A percentile compares a stretch with the other conserved stretches of the same genome.
Conservation (phyloP, 2,888 invertebrate species). For the Lasioglossum leucozonium region DNA sequence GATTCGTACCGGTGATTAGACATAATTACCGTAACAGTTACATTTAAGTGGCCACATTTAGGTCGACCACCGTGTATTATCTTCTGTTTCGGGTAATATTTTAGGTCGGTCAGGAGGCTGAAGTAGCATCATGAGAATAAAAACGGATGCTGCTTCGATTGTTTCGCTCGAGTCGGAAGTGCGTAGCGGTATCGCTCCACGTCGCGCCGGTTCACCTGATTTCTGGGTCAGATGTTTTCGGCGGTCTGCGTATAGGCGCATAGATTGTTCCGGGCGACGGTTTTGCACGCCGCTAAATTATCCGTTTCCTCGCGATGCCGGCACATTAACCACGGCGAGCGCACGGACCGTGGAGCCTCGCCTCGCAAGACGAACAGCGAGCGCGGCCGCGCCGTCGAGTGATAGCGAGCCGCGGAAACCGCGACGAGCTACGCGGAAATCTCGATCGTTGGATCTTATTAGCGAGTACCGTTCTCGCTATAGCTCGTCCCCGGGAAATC, state of each 20-base stretch:
- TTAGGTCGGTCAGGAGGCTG: neutral
- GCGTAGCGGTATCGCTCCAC: slow-evolving; percentile 56
- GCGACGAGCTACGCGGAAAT: slow-evolving; percentile 20
- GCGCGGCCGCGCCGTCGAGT: neutral
- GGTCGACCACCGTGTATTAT: too few relatives aligned
- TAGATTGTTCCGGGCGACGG: slow-evolving; percentile 14
- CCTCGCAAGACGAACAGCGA: neutral
- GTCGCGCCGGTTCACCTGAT: slow-evolving; percentile 34
- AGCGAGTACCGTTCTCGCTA: slow-evolving; percentile 45
- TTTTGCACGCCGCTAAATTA: slow-evolving; percentile 15
- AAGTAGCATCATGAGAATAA: neutral
- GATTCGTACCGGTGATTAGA: too few relatives aligned
- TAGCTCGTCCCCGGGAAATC: slow-evolving; percentile 38
- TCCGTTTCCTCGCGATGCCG: slow-evolving; percentile 20
- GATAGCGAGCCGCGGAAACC: slow-evolving; percentile 26
- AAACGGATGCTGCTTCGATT: neutral
- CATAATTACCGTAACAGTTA: too few relatives aligned
- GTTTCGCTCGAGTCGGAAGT: neutral
- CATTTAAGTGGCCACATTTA: too few relatives aligned
- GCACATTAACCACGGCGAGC: slow-evolving; percentile 31
- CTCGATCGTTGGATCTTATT: slow-evolving; percentile 39
- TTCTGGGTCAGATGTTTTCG: slow-evolving; percentile 61
- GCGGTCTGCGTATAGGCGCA: neutral
- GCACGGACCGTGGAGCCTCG: neutral
- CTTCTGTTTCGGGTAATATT: too few relatives aligned